Evolutionary conservation across 30 jellyfish, hydroid and myxozoan genomes (phyloP), one percentile per base, ranked within the genome.

Genomic region (Hydra vulgaris): DNA sequence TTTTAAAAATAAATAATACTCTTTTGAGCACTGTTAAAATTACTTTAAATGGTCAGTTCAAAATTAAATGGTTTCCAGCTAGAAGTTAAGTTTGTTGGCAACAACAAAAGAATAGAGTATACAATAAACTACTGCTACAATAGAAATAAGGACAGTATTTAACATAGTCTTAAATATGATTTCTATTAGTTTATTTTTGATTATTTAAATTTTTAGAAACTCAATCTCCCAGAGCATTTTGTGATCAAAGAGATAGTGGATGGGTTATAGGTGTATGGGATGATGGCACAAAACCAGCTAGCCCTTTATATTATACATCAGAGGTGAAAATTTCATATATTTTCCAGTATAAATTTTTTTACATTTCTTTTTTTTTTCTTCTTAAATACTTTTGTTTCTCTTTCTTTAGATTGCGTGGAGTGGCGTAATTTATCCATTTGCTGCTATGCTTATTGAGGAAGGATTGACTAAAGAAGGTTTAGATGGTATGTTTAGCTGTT

Each of bases 161-260:
- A n/a, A n/a, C n/a, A n/a, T n/a, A n/a, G n/a, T n/a, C n/a, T n/a
- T n/a, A n/a, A n/a, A n/a, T n/a, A n/a, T n/a, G n/a, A n/a, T n/a
- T n/a, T n/a, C n/a, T n/a, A n/a, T n/a, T n/a, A n/a, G n/a, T n/a
- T n/a, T n/a, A n/a, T n/a, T n/a, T n/a, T n/a, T n/a, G n/a, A n/a
- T n/a, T n/a, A n/a, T n/a, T n/a, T n/a, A n/a, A n/a, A n/a, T 73
- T 7, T 73, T 22, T 79, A 91, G 98, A 95, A 68, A 91, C 91
- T 19, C 98, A 91, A 53, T 76, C 87, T 67, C 98, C 98, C 66
- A 81, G 98, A 25, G 87, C 86, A 54, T 91, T 82, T 83, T 88
- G 85, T 17, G 98, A 91, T 70, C 95, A 86, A 55, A 88, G 98
- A 18, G 98, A 91, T 74, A 77, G 87, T 74, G 95, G 95, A 16